Base-by-base conservation (phyloP, 1,140 invertebrate genomes). In the Charaxes varanes region DNA sequence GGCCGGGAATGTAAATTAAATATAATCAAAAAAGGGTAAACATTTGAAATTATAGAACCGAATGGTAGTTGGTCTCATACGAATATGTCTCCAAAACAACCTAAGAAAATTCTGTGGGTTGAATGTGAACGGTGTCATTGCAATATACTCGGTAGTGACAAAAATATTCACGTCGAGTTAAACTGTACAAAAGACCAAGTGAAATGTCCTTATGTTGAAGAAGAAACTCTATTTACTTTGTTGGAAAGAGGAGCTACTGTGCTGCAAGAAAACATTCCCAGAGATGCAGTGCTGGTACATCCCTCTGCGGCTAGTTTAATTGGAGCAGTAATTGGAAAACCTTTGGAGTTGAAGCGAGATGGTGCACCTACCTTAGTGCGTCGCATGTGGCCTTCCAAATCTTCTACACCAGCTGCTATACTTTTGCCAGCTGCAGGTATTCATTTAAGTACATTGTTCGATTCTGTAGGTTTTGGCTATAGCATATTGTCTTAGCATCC, bases 331-430 rank as follows among this genome's bases (percentile, higher is more conserved):
- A 80, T 82, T 15, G 78, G 78, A 2, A 68, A 55, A 13, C 61
- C 73, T 5, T 27, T 82, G n/a, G 56, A 71, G 8, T 34, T 82
- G 3, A 58, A 35, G 14, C 56, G 72, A 10, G 59, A 77, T 2
- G 78, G 68, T 7, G 69, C 70, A 13, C 66, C 71, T 7, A 61
- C 59, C 2, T 45, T 83, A 6, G 60, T 77, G 3, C 78, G 70
- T 27, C 64, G 78, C 2, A 77, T 83, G 71, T 83, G 76, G 78
- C 78, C 78, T 0, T 78, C 78, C 0, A 83, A 74, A 43, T 53
- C 63, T 0, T 74, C 73, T 3, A 63, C 78, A 0, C 73, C 76
- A 0, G 66, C 71, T 22, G 78, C 78, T 51, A 62, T 80, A 8
- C 73, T 80, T 19, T 13, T 83, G 27, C 67, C 69, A 15, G 70